Conservation (phyloP, 2,113 vertebrate genomes). For the Terrapene triunguis region DNA sequence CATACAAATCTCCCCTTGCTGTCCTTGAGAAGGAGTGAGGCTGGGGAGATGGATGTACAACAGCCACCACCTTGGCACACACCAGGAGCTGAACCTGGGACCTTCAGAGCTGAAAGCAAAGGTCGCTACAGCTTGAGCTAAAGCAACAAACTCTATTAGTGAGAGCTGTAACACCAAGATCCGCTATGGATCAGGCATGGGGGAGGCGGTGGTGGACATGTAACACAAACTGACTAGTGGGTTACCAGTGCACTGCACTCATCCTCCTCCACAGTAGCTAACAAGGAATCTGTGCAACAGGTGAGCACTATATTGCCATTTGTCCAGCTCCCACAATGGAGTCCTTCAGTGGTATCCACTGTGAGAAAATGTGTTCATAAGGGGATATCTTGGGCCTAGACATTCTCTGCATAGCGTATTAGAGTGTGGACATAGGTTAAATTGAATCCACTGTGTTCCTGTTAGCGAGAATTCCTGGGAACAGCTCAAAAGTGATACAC, state of each 20-base stretch:
- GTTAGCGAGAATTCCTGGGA: neutral
- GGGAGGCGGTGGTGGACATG: neutral
- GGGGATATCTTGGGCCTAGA: neutral
- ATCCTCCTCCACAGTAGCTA: neutral
- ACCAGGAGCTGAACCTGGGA: constrained; percentile 1
- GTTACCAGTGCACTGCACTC: neutral
- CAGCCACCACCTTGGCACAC: neutral
- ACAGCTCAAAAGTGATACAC: neutral
- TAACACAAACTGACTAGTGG: rapidly evolving
- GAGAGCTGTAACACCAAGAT: neutral
- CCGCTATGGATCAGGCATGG: neutral
- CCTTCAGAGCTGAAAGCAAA: neutral
- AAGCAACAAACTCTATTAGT: neutral
- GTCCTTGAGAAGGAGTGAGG: neutral
- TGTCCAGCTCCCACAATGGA: neutral
- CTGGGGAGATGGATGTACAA: neutral
- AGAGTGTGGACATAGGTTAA: neutral
- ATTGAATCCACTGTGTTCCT: neutral
- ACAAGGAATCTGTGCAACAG: neutral
- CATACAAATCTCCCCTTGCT: neutral
- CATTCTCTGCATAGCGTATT: neutral
- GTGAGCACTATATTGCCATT: neutral
- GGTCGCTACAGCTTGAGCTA: neutral
- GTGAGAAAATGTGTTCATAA: neutral
- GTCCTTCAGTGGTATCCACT: neutral